phyloP scores from a whole-genome alignment of 2,888 invertebrate genomes.

The Carpatolechia fugitivella region DNA sequence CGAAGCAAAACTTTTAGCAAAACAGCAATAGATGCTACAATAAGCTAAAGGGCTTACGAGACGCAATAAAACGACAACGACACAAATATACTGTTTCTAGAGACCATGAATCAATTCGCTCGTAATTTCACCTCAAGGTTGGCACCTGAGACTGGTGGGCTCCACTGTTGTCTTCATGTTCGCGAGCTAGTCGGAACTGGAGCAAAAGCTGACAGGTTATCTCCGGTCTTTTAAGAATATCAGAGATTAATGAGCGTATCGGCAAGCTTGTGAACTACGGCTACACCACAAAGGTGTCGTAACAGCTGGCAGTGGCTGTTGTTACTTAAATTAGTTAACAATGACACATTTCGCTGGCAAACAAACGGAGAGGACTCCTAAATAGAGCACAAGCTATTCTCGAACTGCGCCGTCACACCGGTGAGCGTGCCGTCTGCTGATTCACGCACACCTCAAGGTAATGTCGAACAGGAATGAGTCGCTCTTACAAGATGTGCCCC shows the following conservation, averaged over 20 bases:
- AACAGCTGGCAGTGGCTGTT: slow-evolving; percentile 73
- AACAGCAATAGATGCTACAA: slow-evolving; percentile 13
- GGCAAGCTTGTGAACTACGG: slow-evolving; percentile 41
- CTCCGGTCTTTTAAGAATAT: slow-evolving; percentile 17
- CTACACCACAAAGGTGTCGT: slow-evolving; percentile 54
- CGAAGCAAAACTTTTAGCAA: background rate
- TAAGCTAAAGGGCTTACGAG: slow-evolving; percentile 33
- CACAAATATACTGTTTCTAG: slow-evolving; percentile 46
- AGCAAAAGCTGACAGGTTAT: slow-evolving; percentile 23
- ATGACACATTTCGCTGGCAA: slow-evolving; percentile 79
- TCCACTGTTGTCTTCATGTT: slow-evolving; percentile 7
- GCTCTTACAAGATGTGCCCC: slow-evolving; percentile 1
- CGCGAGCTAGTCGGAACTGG: slow-evolving; percentile 2
- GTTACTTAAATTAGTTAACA: slow-evolving; percentile 80
- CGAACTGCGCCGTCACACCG: slow-evolving; percentile 70
- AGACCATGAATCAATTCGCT: slow-evolving; percentile 52
- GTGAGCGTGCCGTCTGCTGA: slow-evolving; percentile 70
- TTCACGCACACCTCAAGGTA: slow-evolving; percentile 74
- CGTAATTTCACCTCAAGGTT: slow-evolving; percentile 39
- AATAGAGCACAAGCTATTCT: slow-evolving; percentile 76
- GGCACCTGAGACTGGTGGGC: slow-evolving; percentile 22
- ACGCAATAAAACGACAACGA: slow-evolving; percentile 46
- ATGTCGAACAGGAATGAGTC: slow-evolving; percentile 37
- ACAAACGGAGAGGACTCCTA: slow-evolving; percentile 74
- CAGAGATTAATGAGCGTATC: slow-evolving; percentile 44